Conservation (phyloP, 2,797 vertebrate genomes). For the Distichodus sexfasciatus region DNA sequence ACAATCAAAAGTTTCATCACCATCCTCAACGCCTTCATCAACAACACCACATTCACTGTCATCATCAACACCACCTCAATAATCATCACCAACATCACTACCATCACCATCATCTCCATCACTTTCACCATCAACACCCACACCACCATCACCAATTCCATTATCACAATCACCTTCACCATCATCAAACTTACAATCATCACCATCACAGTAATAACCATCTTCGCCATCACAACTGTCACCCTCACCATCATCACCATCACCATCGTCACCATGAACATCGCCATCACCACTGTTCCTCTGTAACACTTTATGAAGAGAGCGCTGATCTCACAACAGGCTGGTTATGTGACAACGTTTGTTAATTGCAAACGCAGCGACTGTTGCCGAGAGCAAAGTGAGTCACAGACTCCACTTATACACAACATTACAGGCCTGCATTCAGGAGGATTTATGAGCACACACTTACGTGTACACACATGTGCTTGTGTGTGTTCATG, state of each 20-base stretch:
- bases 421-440: constrained; percentile 66
- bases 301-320: neutral
- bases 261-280: neutral
- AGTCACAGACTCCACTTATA: constrained; percentile 66
- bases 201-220: neutral
- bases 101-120: neutral
- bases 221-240: neutral
- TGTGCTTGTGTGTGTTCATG: no score
- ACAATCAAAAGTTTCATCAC: no score
- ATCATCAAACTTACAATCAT: neutral
- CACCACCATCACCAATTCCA: neutral
- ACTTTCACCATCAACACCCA: neutral
- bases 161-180: neutral
- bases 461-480: constrained; percentile 7
- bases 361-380: neutral
- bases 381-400: constrained; percentile 52
- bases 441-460: constrained; percentile 31
- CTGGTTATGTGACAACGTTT: neutral
- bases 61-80: no score
- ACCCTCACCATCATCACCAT: neutral
- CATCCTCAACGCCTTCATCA: neutral
- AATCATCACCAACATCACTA: neutral
- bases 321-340: neutral
- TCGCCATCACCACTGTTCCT: neutral
- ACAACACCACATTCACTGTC: neutral